These are phyloP conservation scores for Thalassarche chlororhynchos DNA, from an alignment of 2,113 vertebrate genomes.

Conservation along the genomic window DNA sequence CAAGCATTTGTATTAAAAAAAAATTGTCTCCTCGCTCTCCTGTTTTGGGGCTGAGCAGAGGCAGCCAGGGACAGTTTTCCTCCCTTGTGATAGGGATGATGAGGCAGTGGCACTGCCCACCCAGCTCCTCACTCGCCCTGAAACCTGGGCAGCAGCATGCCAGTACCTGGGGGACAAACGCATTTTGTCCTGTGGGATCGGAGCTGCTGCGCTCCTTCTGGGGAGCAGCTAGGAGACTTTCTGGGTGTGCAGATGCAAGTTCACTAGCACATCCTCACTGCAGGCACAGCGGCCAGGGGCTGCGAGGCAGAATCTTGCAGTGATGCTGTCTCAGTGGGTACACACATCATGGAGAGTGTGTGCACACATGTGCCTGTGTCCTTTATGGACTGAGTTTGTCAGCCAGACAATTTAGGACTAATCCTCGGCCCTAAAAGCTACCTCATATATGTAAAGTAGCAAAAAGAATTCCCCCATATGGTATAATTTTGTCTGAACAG, in stretches of 20 bases:
- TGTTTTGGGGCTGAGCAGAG: background rate
- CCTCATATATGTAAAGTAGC: constrained; percentile 50
- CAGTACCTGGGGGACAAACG: background rate
- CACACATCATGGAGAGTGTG: background rate
- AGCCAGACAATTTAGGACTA: constrained; percentile 3
- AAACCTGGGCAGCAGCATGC: background rate
- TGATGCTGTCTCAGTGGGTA: background rate
- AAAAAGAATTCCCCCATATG: constrained; percentile 37
- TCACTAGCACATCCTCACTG: background rate
- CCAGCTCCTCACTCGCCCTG: fast-evolving
- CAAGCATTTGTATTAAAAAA: background rate
- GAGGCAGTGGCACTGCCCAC: background rate
- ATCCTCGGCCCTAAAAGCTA: constrained; percentile 26
- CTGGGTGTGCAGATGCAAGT: background rate
- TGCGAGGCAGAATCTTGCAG: background rate
- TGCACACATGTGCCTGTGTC: background rate
- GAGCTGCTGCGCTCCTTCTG: background rate
- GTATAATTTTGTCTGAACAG: constrained; percentile 57
- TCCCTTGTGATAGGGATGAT: background rate
- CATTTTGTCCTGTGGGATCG: fast-evolving
- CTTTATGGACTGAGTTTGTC: background rate
- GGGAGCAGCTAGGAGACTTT: background rate
- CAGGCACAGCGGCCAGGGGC: fast-evolving
- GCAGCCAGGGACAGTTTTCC: background rate
- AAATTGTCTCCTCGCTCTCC: fast-evolving